Conservation (phyloP, 2,113 vertebrate species). For the Cyrtonyx montezumae region DNA sequence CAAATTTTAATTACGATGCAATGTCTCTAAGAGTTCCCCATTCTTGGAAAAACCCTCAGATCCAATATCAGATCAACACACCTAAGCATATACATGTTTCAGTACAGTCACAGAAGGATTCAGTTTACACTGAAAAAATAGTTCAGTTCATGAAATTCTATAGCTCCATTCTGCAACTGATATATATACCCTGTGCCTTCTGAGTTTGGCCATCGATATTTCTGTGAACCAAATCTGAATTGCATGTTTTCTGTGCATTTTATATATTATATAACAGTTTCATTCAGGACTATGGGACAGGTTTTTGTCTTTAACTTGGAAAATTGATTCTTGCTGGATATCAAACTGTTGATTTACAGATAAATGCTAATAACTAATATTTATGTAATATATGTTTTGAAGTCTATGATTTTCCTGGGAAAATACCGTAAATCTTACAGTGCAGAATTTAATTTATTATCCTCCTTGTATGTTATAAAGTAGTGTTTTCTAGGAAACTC, state of each 20-base stretch:
- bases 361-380: not conserved
- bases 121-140: not conserved
- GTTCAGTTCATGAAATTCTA: not conserved
- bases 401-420: not conserved
- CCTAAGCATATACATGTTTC: rapidly evolving
- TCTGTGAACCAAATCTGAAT: not conserved
- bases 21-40: rapidly evolving
- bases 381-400: not conserved
- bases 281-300: not conserved
- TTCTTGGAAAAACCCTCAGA: not conserved
- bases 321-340: not conserved
- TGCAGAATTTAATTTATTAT: not conserved
- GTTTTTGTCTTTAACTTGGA: not conserved
- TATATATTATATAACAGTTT: not conserved
- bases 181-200: not conserved
- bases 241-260: not conserved
- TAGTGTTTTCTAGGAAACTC: conserved; percentile 14
- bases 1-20: not conserved
- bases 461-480: conserved; percentile 6
- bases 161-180: not conserved
- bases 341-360: not conserved
- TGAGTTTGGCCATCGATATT: not conserved
- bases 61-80: not conserved
- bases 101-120: not conserved
- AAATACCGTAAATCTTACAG: conserved; percentile 10